Conservation (phyloP, 2,888 invertebrate species). For the Leptopilina drosophilae region DNA sequence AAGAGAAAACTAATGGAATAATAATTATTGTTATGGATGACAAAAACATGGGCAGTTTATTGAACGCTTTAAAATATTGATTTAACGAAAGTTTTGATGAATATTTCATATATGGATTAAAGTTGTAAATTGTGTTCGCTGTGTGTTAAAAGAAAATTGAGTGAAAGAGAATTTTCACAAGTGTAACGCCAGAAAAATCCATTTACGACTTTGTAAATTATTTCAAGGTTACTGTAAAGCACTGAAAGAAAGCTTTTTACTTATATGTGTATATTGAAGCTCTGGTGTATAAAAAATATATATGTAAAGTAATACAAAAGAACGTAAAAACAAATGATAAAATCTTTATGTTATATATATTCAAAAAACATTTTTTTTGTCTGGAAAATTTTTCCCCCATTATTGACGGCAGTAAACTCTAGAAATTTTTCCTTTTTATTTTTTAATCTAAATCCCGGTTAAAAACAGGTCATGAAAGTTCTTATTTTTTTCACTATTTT, state of each 20-base stretch:
- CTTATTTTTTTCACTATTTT: no score
- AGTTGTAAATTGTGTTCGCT: neutral
- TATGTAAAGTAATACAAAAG: neutral
- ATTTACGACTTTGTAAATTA: constrained; percentile 23
- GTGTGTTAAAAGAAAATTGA: neutral
- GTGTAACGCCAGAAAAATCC: constrained; percentile 10
- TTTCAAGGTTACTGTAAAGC: constrained; percentile 28
- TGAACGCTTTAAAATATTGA: no score
- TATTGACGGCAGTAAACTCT: no score
- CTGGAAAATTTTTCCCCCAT: no score
- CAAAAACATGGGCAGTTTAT: no score
- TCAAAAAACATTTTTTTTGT: neutral
- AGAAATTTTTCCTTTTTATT: no score
- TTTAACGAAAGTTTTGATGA: no score
- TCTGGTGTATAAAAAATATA: neutral
- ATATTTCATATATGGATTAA: no score
- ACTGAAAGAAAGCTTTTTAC: constrained; percentile 21
- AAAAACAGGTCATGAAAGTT: no score
- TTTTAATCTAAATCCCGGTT: no score
- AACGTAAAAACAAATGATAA: neutral
- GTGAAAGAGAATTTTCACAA: neutral
- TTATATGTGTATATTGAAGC: neutral
- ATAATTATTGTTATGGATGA: no score
- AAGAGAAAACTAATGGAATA: no score
- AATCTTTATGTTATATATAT: neutral